Base-by-base conservation (phyloP, 1,140 invertebrate genomes). In the Phortica variegata region DNA sequence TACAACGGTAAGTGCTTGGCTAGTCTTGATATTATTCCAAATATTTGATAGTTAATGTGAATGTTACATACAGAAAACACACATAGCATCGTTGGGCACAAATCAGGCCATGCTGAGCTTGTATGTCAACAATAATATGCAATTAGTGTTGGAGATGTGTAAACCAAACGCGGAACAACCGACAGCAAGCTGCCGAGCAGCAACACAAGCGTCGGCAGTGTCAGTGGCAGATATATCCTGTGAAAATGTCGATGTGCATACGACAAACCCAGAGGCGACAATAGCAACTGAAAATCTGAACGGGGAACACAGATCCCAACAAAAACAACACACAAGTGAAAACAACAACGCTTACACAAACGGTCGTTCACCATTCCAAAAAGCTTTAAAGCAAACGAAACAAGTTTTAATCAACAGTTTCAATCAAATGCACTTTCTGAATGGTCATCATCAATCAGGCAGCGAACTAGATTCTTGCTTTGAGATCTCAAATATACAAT, bases 351-450 rank as follows among this genome's bases (percentile, higher is more conserved):
- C 10, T 26, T 10, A 26, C 5, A 26, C 23, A 6, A 26, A 26
- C 10, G 23, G 23, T 26, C 5, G 23, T 26, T 54, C 51, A 16
- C 37, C 46, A 1, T 56, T 75, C 23, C 58, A 65, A 2, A 62
- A 73, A 26, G 69, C 73, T 0, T 34, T 75, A 0, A 69, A 75
- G 40, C 68, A 69, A 10, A 75, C 73, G 4, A 75, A 73, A 42
- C 19, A 58, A 19, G 73, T 61, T 2, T 33, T 75, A 29, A 58
- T 73, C 1, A 75, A 70, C 26, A 73, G 73, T 29, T 70, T 75
- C 29, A 69, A 54, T 1, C 61, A 73, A n/a, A 76, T 75, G 58
- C 58, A 69, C 29, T 16, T 72, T 43, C 65, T 72, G n/a, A 66
- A 71, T 47, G 62, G 68, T 0, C 47, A 59, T 16, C 49, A 54